Percentiles rank a stretch among this genome's conserved stretches.
These are phyloP conservation scores for Eunapius fragilis DNA, from an alignment of 37 sponge, comb jelly and placozoan species.

Conservation along the genomic window DNA sequence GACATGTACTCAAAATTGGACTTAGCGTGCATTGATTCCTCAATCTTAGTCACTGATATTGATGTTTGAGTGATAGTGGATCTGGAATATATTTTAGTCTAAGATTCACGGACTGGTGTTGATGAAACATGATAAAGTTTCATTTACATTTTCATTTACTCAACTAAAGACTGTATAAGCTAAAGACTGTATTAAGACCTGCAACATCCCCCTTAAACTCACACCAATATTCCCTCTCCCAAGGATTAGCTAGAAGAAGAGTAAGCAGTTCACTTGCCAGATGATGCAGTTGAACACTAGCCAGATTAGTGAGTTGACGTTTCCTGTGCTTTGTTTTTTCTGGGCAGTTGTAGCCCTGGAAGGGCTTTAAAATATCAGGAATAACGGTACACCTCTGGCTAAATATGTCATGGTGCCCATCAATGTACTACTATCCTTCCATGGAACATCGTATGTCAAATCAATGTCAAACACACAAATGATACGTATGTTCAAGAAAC, in stretches of 20 bases:
- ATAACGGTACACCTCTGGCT: too few species aligned
- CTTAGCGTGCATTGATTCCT: not conserved
- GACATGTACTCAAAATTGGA: too few species aligned
- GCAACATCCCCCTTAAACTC: constrained; percentile 1
- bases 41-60: constrained; percentile 5
- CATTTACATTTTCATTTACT: not conserved
- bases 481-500: too few species aligned
- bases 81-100: not conserved
- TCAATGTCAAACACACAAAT: too few species aligned
- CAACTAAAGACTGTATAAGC: constrained; percentile 7
- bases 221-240: constrained; percentile 11
- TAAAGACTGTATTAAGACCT: too few species aligned
- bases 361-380: not conserved
- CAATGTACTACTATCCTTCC: too few species aligned
- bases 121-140: constrained; percentile 12
- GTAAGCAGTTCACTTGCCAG: constrained; percentile 7
- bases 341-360: constrained; percentile 6
- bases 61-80: constrained; percentile 3
- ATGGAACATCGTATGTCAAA: too few species aligned
- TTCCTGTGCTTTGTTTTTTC: constrained; percentile 17
- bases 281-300: too few species aligned
- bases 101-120: not conserved
- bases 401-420: too few species aligned
- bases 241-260: constrained; percentile 2
- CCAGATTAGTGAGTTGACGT: not conserved